These are phyloP conservation scores for Petrocephalus sullivani DNA, from an alignment of 2,797 vertebrate species.

Conservation along the genomic window DNA sequence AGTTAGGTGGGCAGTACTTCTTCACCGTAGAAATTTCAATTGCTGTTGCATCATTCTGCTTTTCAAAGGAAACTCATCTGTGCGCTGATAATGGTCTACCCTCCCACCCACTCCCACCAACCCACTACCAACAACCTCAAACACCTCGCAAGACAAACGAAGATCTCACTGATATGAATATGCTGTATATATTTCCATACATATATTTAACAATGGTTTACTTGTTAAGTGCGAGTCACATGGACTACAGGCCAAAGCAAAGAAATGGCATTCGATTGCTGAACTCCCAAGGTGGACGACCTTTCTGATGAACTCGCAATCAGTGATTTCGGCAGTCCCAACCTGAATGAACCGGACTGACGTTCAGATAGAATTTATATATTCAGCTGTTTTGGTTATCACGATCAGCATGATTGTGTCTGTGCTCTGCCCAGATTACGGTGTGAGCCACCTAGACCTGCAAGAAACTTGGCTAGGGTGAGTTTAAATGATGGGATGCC, in stretches of 20 bases:
- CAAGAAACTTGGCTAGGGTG: neutral
- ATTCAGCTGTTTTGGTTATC: constrained; percentile 23
- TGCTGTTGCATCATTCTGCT: constrained; percentile 36
- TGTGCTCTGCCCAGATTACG: neutral
- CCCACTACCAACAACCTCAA: neutral
- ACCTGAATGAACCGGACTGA: constrained; percentile 1
- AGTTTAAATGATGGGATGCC: neutral
- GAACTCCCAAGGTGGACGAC: constrained; percentile 27
- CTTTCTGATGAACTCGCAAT: constrained; percentile 26
- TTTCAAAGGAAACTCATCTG: constrained; percentile 31
- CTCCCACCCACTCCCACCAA: neutral
- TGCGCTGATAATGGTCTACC: neutral
- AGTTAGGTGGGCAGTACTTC: too few relatives aligned
- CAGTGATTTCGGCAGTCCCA: constrained; percentile 17
- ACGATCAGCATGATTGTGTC: neutral
- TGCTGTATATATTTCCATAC: neutral
- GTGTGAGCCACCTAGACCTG: neutral
- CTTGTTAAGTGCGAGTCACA: neutral
- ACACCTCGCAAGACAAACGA: too few relatives aligned
- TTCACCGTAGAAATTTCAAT: neutral
- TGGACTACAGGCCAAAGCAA: constrained; percentile 22
- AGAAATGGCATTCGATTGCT: constrained; percentile 27
- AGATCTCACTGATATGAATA: neutral
- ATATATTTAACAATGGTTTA: neutral
- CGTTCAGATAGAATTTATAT: constrained; percentile 15